Base-by-base conservation (phyloP, 2,888 invertebrate genomes). In the Nomada ferruginata region DNA sequence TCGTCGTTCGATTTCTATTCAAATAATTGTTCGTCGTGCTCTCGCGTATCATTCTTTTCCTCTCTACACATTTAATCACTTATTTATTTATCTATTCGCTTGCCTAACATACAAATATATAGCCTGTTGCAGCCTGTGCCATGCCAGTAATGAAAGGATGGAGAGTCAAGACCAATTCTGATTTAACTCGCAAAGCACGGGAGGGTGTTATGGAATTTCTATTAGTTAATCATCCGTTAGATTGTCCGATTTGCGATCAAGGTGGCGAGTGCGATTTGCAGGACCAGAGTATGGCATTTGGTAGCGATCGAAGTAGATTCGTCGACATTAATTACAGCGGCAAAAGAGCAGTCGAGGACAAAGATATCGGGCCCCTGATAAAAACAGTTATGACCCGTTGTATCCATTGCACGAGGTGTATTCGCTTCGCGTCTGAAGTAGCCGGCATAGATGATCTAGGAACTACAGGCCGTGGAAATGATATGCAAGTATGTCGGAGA, bases 101-200 rank as follows among this genome's bases (percentile, higher is more conserved):
- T 53, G 4, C n/a, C 3, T 42, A 36, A 36, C 2, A 0, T 26
- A 5, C 9, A 57, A 75, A 59, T 79, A 26, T 74, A 64, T 91
- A 96, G 95, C 99, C 99, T 0, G 98, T 99, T 0, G 99, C 99
- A 11, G 99, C 99, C 0, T 99, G 99, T 94, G 99, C 99, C 18
- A 99, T 99, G 99, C 99, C 99, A 0, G 99, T 99, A 0, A 99
- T 99, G 99, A 99, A 99, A 94, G 99, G 99, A n/a, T 98, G 98
- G 99, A 96, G 97, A 87, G 96, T 99, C 26, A 99, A 99, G 94
- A 99, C 99, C 26, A 97, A 99, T 94, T 99, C 99, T 0, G 98
- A 98, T 89, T 95, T 99, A 94, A 98, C 98, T 0, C 93, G 93
- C 57, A 95, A 94, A 85, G 97, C 97, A 29, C 94, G 96, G 74